phyloP scores from a whole-genome alignment of 1,140 invertebrate genomes.

The Tigriopus japonicus region DNA sequence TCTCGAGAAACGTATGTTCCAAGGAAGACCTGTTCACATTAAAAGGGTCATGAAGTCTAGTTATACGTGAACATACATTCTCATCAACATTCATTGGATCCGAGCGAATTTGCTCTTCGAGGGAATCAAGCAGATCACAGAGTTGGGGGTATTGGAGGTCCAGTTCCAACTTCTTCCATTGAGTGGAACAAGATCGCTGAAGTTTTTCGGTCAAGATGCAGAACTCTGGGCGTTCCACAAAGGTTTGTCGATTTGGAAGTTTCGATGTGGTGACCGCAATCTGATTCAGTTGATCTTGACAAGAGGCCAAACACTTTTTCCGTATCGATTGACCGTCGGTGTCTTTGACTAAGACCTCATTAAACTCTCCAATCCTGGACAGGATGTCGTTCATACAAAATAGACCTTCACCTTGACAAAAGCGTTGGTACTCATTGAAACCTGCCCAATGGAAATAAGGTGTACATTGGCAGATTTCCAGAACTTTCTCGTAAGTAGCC shows the following conservation, averaged over 20 bases:
- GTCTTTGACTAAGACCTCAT: background rate
- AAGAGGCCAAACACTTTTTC: slow-evolving; percentile 1
- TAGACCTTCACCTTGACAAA: background rate
- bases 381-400: slow-evolving; percentile 2
- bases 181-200: background rate
- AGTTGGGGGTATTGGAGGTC: background rate
- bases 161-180: background rate
- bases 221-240: background rate
- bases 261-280: background rate
- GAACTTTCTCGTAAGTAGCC: slow-evolving; percentile 2
- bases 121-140: background rate
- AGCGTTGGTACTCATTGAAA: background rate
- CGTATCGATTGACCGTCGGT: background rate
- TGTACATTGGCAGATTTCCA: slow-evolving; percentile 1
- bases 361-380: background rate
- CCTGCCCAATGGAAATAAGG: background rate
- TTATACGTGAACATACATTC: background rate
- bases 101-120: background rate
- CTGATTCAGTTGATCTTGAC: slow-evolving; percentile 1
- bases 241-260: background rate
- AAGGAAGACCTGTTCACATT: background rate
- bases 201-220: background rate
- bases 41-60: too few relatives aligned
- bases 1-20: background rate
- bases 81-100: background rate